Conservation (phyloP, 2,888 invertebrate species). For the Parnassius orleans region DNA sequence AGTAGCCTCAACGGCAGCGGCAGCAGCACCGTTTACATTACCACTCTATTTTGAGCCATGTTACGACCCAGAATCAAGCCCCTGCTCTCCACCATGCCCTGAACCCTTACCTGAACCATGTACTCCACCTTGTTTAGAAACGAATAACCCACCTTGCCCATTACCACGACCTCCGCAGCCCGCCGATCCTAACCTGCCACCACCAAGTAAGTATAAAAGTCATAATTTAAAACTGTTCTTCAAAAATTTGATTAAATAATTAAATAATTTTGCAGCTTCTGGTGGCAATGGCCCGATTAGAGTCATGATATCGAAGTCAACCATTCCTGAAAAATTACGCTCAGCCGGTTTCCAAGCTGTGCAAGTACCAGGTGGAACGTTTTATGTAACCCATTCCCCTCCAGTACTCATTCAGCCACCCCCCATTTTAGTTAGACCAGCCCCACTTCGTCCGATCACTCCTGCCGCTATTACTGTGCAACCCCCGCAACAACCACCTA, state of each 20-base stretch:
- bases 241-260: neutral
- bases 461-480: too few relatives aligned
- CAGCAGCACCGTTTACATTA: constrained; percentile 47
- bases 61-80: constrained; percentile 12
- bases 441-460: constrained; percentile 41
- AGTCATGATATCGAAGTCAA: constrained; percentile 39
- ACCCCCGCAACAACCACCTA: too few relatives aligned
- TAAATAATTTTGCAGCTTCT: constrained; percentile 44
- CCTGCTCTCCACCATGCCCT: constrained; percentile 25
- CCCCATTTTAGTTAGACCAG: constrained; percentile 54
- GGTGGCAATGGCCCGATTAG: constrained; percentile 51
- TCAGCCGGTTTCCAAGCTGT: constrained; percentile 51
- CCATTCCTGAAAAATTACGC: constrained; percentile 41
- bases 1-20: constrained; percentile 51
- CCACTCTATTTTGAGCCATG: neutral
- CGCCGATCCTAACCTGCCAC: constrained; percentile 36
- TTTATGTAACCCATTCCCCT: constrained; percentile 53
- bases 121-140: constrained; percentile 33
- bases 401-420: constrained; percentile 62
- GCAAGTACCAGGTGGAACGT: constrained; percentile 55
- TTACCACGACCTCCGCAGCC: constrained; percentile 29
- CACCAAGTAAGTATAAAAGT: constrained; percentile 32
- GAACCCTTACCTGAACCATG: constrained; percentile 22
- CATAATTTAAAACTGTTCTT: neutral
- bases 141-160: constrained; percentile 32